Base-by-base conservation (phyloP, 1,140 invertebrate genomes). In the Diorhabda carinulata region DNA sequence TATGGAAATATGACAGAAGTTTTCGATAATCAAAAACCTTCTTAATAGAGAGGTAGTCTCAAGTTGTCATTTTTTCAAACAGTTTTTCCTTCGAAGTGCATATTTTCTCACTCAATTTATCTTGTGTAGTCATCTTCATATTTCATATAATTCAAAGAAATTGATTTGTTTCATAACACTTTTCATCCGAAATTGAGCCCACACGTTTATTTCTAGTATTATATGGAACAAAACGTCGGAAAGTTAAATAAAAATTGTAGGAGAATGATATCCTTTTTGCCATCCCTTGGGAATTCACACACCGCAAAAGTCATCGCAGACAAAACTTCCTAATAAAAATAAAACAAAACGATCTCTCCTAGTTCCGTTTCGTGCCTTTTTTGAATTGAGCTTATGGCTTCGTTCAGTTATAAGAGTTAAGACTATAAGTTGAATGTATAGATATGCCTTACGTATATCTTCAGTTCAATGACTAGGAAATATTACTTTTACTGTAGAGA, bases 251-350 rank as follows among this genome's bases (percentile, higher is more conserved):
- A 52, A 52, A 52, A 8, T 52, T 52, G 47, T 52, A 52, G 47
- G n/a, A 52, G 47, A 52, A 52, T 52, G 47, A 52, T 52, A n/a
- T 6, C n/a, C 47, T 52, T 52, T 52, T 52, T 52, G 47, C n/a
- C 2, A n/a, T 52, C 47, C 47, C 3, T 52, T 6, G n/a, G 47
- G 47, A 52, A 52, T 52, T 52, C 47, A n/a, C 47, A 52, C 47
- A 52, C 47, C 47, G n/a, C 47, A 52, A 52, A 52, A 52, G 47
- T 52, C 47, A 52, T 52, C 47, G 47, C 47, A 52, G 47, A n/a
- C 47, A 52, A 52, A 52, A 52, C 47, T 6, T n/a, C n/a, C 47
- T 52, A 52, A 52, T 52, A 52, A 52, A 52, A 52, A 52, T 52
- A 52, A 52, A 52, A 52, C 47, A 52, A 25, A 52, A 52, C 47